Evolutionary conservation across 1,140 invertebrate genomes (phyloP).

Genomic region (Oedothorax gibbosus): DNA sequence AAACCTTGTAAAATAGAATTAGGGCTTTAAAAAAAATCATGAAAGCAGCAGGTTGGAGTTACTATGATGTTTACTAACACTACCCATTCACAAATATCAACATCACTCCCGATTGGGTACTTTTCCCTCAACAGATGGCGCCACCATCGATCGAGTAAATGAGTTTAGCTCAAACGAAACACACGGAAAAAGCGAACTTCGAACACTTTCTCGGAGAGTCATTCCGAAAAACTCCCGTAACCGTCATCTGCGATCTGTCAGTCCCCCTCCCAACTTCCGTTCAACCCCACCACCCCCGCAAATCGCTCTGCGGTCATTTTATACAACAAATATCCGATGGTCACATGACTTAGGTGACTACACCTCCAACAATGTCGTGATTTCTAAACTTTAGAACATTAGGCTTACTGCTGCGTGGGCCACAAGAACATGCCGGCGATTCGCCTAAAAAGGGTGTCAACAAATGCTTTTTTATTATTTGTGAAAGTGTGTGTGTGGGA

Average conservation of each 20-base stretch:
- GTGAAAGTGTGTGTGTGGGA: slow-evolving; percentile 19
- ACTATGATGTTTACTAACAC: too few species aligned
- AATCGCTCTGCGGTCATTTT: neutral
- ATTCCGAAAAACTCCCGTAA: slow-evolving; percentile 5
- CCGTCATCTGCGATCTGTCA: slow-evolving; percentile 30
- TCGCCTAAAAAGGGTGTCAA: slow-evolving; percentile 57
- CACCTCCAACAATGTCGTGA: neutral
- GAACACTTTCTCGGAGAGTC: slow-evolving; percentile 32
- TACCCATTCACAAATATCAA: too few species aligned
- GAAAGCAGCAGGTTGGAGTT: too few species aligned
- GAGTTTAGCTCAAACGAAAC: too few species aligned
- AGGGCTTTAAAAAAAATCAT: too few species aligned
- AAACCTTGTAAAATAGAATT: too few species aligned
- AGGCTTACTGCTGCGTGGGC: slow-evolving; percentile 51
- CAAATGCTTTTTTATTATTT: slow-evolving; percentile 17
- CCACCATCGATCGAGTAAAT: too few species aligned
- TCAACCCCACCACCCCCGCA: slow-evolving; percentile 36
- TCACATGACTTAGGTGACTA: neutral
- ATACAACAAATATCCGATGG: slow-evolving; percentile 17
- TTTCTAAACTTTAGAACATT: slow-evolving; percentile 30
- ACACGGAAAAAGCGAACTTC: neutral
- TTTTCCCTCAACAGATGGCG: too few species aligned
- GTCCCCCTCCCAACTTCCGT: neutral
- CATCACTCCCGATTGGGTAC: too few species aligned
- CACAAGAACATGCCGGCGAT: slow-evolving; percentile 18